phyloP scores from a whole-genome alignment of 2,797 vertebrate genomes.

The Sebastes aleutianus region DNA sequence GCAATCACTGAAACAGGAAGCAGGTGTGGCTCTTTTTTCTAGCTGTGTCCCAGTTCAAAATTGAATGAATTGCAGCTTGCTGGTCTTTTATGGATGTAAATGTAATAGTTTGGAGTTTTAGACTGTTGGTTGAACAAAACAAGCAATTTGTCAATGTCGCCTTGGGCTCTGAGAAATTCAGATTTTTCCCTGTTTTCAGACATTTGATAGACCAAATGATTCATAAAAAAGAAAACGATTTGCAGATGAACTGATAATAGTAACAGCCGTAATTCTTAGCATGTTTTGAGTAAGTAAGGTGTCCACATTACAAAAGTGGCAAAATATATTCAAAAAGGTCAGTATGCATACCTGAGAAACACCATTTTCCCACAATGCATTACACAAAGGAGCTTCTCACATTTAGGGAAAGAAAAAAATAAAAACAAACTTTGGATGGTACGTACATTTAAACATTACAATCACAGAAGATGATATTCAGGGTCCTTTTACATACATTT shows the following conservation, averaged over 20 bases:
- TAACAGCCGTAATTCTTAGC: background rate
- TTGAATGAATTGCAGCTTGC: background rate
- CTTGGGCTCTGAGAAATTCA: background rate
- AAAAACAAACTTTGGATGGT: background rate
- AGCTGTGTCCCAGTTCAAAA: background rate
- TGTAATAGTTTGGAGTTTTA: background rate
- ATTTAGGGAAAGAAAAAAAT: background rate
- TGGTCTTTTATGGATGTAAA: background rate
- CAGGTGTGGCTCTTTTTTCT: constrained; percentile 53
- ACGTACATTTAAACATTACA: too few relatives aligned
- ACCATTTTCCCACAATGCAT: background rate
- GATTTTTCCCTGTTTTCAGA: background rate
- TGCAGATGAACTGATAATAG: too few relatives aligned
- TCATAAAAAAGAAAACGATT: too few relatives aligned
- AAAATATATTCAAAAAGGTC: too few relatives aligned
- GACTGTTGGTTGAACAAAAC: background rate
- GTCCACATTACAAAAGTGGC: background rate
- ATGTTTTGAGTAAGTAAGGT: background rate
- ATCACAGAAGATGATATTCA: too few relatives aligned
- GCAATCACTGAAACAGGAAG: constrained; percentile 60
- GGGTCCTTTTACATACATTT: too few relatives aligned
- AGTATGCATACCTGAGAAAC: too few relatives aligned
- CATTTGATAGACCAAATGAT: too few relatives aligned
- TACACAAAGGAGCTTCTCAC: background rate
- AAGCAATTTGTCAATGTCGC: background rate